These are phyloP conservation scores for Hylyphantes graminicola DNA, from an alignment of 1,140 invertebrate species.

Conservation along the genomic window DNA sequence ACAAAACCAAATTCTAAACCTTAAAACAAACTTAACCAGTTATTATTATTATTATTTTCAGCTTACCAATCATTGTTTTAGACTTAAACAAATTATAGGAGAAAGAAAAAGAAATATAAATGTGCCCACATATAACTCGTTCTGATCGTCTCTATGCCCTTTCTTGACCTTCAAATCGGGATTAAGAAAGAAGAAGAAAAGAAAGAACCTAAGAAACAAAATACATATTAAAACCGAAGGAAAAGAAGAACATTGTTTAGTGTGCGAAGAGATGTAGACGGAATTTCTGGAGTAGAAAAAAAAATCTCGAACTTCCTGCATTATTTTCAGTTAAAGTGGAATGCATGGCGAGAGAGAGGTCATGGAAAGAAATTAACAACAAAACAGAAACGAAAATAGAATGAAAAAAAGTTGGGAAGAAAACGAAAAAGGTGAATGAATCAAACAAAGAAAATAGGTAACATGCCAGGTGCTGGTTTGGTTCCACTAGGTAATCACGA, in stretches of 20 bases:
- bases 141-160: neutral
- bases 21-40: too few species aligned
- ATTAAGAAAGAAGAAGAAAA: neutral
- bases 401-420: conserved; percentile 39
- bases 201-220: neutral
- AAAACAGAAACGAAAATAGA: neutral
- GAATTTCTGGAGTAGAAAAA: conserved; percentile 40
- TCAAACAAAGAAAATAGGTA: conserved; percentile 32
- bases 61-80: too few species aligned
- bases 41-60: too few species aligned
- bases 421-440: conserved; percentile 52
- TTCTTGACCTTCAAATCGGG: neutral
- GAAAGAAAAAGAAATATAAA: too few species aligned
- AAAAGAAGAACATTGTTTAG: conserved; percentile 8
- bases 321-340: conserved; percentile 43
- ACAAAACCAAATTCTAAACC: too few species aligned
- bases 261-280: neutral
- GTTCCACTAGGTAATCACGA: conserved; percentile 53
- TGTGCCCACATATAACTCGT: conserved; percentile 1
- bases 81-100: too few species aligned
- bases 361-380: conserved; percentile 36
- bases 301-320: conserved; percentile 45
- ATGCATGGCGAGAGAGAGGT: conserved; percentile 39
- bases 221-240: neutral
- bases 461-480: conserved; percentile 44